phyloP scores from a whole-genome alignment of 2,113 vertebrate genomes.

The Isurus oxyrinchus region DNA sequence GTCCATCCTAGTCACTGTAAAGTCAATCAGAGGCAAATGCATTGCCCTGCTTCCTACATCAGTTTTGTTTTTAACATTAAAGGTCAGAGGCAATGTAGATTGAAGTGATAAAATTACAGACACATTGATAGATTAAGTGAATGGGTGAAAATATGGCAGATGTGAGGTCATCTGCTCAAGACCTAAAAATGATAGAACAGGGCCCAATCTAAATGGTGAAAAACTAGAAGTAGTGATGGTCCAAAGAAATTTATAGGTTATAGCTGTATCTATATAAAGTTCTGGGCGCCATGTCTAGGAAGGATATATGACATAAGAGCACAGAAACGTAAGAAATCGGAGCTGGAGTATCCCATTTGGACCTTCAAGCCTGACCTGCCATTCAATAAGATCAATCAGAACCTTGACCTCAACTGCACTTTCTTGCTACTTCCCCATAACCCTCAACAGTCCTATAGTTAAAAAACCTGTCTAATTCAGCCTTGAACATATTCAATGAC shows the following conservation, averaged over 20 bases:
- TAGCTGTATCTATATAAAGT: not conserved
- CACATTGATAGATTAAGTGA: not conserved
- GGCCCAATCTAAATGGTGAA: not conserved
- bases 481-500: not conserved
- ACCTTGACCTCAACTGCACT: not conserved
- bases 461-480: not conserved
- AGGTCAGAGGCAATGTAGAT: not conserved
- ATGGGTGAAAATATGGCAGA: not conserved
- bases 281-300: not conserved
- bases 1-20: not conserved
- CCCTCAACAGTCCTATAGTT: not conserved
- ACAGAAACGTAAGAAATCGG: not conserved
- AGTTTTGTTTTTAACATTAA: not conserved
- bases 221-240: not conserved
- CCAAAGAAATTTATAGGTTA: not conserved
- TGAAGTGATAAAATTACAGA: not conserved
- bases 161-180: not conserved
- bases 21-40: not conserved
- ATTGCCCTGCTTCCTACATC: not conserved
- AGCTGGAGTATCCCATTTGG: not conserved
- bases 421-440: no score
- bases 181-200: not conserved
- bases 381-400: not conserved
- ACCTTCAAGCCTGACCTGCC: not conserved
- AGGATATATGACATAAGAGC: not conserved